Evolutionary conservation across 2,113 vertebrate genomes (phyloP).

Genomic region (Syrrhaptes paradoxus): DNA sequence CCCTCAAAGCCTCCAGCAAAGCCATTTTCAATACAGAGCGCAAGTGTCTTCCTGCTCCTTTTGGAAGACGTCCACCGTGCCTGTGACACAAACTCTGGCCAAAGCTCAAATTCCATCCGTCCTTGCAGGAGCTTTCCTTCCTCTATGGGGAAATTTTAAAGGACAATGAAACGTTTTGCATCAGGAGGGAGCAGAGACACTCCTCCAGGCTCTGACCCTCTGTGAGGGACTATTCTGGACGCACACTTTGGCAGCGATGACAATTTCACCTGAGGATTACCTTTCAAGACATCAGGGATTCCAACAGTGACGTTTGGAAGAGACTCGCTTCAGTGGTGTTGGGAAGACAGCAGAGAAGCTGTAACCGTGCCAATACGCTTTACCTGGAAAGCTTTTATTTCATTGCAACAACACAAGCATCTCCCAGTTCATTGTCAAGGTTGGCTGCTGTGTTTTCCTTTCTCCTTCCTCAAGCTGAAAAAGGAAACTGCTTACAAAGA

Average conservation of each 20-base stretch:
- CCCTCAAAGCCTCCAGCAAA: not conserved
- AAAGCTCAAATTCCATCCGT: not conserved
- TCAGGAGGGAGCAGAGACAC: not conserved
- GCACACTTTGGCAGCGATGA: not conserved
- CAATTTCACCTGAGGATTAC: not conserved
- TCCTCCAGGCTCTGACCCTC: not conserved
- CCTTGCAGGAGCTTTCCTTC: not conserved
- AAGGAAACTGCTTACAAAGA: not conserved
- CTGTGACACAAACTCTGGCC: not conserved
- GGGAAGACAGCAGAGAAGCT: not conserved
- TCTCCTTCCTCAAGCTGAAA: not conserved
- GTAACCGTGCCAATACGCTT: not conserved
- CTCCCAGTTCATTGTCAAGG: not conserved
- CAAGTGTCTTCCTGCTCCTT: not conserved
- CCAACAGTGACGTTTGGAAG: not conserved
- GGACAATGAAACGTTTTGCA: not conserved
- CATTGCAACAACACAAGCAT: not conserved
- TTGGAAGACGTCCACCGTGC: not conserved
- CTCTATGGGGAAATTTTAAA: not conserved
- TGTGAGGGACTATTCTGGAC: not conserved
- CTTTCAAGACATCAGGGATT: not conserved
- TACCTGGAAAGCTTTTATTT: not conserved
- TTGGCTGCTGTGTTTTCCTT: not conserved
- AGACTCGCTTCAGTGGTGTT: not conserved
- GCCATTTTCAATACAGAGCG: not conserved